These are phyloP conservation scores for Notospermus geniculatus DNA, from an alignment of 1,140 invertebrate genomes.

Conservation along the genomic window DNA sequence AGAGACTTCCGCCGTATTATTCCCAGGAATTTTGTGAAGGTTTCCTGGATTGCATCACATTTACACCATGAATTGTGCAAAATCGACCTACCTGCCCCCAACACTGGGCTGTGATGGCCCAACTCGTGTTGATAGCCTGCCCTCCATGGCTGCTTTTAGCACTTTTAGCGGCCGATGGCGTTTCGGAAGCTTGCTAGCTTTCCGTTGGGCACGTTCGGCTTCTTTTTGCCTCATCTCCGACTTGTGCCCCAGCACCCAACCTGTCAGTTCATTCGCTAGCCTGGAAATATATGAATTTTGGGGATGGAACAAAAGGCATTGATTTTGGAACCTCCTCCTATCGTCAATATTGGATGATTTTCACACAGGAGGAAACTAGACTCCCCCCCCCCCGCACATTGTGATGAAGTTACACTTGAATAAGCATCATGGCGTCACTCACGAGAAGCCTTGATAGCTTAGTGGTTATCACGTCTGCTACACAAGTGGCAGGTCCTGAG, in stretches of 20 bases:
- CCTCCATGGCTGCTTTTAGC: slow-evolving; percentile 11
- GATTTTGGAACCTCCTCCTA: not conserved
- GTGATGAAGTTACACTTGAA: too few relatives aligned
- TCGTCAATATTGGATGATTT: too few relatives aligned
- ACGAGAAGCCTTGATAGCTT: too few relatives aligned
- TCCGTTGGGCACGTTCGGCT: slow-evolving; percentile 6
- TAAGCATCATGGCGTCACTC: too few relatives aligned
- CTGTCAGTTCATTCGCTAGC: slow-evolving; percentile 71
- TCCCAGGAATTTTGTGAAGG: too few relatives aligned
- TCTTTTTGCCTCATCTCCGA: slow-evolving; percentile 33
- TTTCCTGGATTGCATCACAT: too few relatives aligned
- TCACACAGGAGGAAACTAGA: too few relatives aligned
- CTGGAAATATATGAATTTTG: slow-evolving; percentile 43
- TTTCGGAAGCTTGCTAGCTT: slow-evolving; percentile 8
- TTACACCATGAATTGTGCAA: too few relatives aligned
- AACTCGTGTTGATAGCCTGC: slow-evolving; percentile 5
- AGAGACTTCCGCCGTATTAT: too few relatives aligned
- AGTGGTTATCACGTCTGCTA: too few relatives aligned
- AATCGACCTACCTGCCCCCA: not conserved
- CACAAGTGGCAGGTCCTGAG: too few relatives aligned
- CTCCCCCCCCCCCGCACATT: too few relatives aligned
- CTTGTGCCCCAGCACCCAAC: slow-evolving; percentile 65
- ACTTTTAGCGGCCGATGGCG: not conserved
- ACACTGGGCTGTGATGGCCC: slow-evolving; percentile 4
- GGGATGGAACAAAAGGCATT: not conserved